These are phyloP conservation scores for Cyclina sinensis DNA, from an alignment of 1,140 invertebrate species.

Conservation along the genomic window DNA sequence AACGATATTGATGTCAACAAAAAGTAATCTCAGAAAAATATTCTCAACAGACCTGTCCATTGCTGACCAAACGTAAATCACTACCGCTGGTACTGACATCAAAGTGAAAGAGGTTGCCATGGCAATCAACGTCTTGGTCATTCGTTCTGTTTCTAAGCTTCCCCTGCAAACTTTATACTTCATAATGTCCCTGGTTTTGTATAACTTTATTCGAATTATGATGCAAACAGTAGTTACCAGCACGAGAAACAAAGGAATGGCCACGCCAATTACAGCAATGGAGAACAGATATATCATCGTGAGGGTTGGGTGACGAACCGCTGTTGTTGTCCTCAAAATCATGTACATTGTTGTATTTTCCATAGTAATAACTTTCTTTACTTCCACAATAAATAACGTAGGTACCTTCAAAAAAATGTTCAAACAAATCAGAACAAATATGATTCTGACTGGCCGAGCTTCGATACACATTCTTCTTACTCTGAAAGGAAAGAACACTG, in stretches of 20 bases:
- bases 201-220: neutral
- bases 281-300: neutral
- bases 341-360: neutral
- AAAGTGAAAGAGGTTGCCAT: neutral
- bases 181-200: neutral
- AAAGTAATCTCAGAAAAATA: neutral
- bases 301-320: neutral
- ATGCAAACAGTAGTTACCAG: neutral
- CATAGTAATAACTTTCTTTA: neutral
- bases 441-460: neutral
- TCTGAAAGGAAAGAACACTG: neutral
- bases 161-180: neutral
- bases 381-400: neutral
- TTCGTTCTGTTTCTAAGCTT: slow-evolving; percentile 9
- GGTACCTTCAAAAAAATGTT: neutral
- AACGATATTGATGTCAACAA: neutral
- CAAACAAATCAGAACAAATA: neutral
- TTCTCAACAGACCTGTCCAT: neutral
- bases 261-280: neutral
- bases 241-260: neutral
- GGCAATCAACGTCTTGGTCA: neutral
- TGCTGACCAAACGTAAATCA: neutral
- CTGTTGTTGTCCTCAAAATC: neutral
- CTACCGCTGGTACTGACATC: neutral
- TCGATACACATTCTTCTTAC: neutral